These are phyloP conservation scores for Tragulus kanchil DNA, from an alignment of 2,113 vertebrate species.

Conservation along the genomic window DNA sequence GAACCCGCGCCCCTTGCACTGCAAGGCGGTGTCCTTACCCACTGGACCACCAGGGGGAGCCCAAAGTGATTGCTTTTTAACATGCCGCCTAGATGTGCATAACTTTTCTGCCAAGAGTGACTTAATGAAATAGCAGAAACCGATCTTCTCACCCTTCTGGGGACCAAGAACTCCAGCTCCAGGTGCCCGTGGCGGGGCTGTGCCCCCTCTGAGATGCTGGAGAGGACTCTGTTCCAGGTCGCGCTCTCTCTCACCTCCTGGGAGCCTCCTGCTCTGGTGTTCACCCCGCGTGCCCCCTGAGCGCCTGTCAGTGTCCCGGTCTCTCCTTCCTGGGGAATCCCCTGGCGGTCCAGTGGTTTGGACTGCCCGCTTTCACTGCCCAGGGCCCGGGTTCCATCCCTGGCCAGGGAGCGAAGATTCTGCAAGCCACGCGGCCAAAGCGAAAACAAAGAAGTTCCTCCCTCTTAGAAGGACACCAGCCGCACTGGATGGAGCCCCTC, in stretches of 20 bases:
- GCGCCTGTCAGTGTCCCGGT: rapidly evolving
- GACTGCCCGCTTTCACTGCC: background rate
- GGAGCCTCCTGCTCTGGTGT: background rate
- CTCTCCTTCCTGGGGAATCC: background rate
- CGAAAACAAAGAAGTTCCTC: background rate
- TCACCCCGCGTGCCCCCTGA: background rate
- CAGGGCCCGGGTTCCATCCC: background rate
- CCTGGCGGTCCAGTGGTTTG: background rate
- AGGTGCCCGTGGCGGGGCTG: rapidly evolving
- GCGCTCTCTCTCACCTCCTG: background rate
- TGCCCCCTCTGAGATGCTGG: background rate
- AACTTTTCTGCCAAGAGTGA: background rate
- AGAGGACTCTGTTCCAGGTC: background rate
- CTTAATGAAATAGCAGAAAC: background rate
- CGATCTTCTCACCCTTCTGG: background rate
- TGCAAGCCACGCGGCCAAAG: background rate
- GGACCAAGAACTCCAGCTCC: background rate
- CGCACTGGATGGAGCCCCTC: too few species aligned
- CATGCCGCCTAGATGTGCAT: background rate
- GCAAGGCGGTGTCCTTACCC: too few species aligned
- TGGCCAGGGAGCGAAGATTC: background rate
- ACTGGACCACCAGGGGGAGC: too few species aligned
- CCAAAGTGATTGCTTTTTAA: background rate
- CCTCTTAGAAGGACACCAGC: background rate
- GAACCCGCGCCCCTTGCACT: too few species aligned